Conservation (phyloP, 2,888 invertebrate species). For the Erebia aethiops region DNA sequence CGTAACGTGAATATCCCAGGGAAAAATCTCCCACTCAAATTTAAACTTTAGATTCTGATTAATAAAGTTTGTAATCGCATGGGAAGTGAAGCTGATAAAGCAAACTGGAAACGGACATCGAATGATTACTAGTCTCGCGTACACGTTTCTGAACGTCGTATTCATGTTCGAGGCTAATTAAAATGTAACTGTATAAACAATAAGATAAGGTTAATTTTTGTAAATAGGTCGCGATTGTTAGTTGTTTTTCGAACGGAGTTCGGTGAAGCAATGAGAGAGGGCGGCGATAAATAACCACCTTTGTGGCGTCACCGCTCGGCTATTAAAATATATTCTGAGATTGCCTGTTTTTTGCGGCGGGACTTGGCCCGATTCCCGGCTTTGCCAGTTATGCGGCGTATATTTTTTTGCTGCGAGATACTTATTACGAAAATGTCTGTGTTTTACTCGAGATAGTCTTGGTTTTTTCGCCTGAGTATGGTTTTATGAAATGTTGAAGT, state of each 20-base stretch:
- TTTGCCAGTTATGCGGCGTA: conserved; percentile 55
- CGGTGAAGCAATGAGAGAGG: conserved; percentile 81
- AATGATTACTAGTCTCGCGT: conserved; percentile 78
- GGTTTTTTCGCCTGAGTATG: conserved; percentile 6
- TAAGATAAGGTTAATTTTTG: conserved; percentile 59
- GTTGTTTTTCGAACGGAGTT: conserved; percentile 68
- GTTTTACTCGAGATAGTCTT: conserved; percentile 16
- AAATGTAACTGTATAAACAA: conserved; percentile 56
- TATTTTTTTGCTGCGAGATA: conserved; percentile 47
- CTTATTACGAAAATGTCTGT: conserved; percentile 24
- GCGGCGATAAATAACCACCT: conserved; percentile 83
- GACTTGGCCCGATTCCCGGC: conserved; percentile 57
- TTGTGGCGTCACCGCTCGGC: conserved; percentile 79
- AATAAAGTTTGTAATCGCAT: conserved; percentile 51
- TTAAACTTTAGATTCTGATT: conserved; percentile 31
- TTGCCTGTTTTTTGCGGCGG: conserved; percentile 72
- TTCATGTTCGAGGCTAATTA: conserved; percentile 51
- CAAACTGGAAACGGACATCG: conserved; percentile 73
- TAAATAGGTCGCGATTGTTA: conserved; percentile 49
- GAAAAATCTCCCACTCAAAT: conserved; percentile 34
- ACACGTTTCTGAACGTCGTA: conserved; percentile 68
- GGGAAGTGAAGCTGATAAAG: conserved; percentile 57
- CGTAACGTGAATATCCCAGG: conserved; percentile 67
- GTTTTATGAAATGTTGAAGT: conserved; percentile 14
- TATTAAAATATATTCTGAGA: conserved; percentile 80